A percentile compares a stretch with the other conserved stretches of the same genome.
These are phyloP conservation scores for Nudaria mundana DNA, from an alignment of 2,888 invertebrate genomes.

Conservation along the genomic window DNA sequence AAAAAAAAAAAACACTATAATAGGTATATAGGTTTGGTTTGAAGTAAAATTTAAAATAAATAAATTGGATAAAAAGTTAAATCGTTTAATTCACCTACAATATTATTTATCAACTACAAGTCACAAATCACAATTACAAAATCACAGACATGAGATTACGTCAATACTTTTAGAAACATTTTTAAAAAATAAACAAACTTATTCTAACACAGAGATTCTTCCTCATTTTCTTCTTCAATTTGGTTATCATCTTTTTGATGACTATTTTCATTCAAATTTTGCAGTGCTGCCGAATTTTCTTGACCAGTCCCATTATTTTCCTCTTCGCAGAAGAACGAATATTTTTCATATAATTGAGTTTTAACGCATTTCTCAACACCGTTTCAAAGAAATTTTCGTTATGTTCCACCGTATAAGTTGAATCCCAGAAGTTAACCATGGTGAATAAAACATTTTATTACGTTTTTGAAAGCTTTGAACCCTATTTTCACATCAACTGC, in stretches of 20 bases:
- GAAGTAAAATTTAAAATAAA: neutral
- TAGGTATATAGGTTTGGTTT: neutral
- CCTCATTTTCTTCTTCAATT: neutral
- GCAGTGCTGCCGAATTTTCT: neutral
- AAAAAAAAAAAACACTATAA: no score
- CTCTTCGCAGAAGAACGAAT: constrained; percentile 1
- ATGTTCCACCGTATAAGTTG: constrained; percentile 5
- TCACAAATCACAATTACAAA: neutral
- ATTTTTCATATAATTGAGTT: constrained; percentile 9
- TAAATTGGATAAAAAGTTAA: neutral
- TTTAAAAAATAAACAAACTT: neutral
- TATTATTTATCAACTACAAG: neutral
- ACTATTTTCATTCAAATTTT: neutral
- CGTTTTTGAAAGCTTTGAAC: constrained; percentile 11
- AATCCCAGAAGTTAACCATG: constrained; percentile 8
- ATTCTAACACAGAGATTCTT: neutral
- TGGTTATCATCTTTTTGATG: no score
- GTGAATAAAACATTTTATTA: constrained; percentile 8
- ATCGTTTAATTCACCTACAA: neutral
- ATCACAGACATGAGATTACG: neutral
- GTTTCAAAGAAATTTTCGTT: constrained; percentile 10
- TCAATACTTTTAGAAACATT: neutral
- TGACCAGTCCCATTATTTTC: neutral
- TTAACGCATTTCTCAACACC: constrained; percentile 10
- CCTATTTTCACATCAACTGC: constrained; percentile 9